phyloP scores from a whole-genome alignment of 1,140 invertebrate species.

The Pseudachorutes palmiensis region DNA sequence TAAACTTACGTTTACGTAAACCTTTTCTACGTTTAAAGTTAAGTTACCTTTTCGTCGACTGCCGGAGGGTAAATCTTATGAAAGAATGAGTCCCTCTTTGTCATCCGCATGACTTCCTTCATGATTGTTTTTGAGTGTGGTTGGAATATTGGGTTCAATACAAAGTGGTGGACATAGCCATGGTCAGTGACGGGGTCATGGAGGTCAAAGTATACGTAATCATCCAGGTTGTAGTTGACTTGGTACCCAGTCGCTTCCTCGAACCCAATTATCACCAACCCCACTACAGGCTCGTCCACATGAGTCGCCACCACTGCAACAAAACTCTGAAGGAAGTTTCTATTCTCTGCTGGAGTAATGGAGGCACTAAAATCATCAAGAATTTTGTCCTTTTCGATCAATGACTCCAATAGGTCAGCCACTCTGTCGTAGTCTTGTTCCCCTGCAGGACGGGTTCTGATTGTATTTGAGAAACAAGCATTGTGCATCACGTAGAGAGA shows the following conservation, averaged over 20 bases:
- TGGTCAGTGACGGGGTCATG: constrained; percentile 45
- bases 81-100: constrained; percentile 44
- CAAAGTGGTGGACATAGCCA: constrained; percentile 47
- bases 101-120: constrained; percentile 51
- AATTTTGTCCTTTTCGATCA: constrained; percentile 34
- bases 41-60: background rate
- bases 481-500: constrained; percentile 58
- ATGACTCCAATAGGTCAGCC: constrained; percentile 33
- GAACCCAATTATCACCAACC: constrained; percentile 45
- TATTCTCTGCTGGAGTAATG: constrained; percentile 32
- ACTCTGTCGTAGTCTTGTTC: constrained; percentile 36
- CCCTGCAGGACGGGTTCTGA: constrained; percentile 33
- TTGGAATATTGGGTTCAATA: constrained; percentile 52
- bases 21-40: background rate
- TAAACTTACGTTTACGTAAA: background rate
- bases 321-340: constrained; percentile 31
- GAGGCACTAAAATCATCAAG: constrained; percentile 37
- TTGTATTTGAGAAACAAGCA: constrained; percentile 47
- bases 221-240: constrained; percentile 49
- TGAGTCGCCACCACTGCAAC: constrained; percentile 18
- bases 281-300: constrained; percentile 45
- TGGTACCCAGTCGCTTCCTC: constrained; percentile 46
- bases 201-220: constrained; percentile 46
- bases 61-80: constrained; percentile 44
- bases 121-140: constrained; percentile 51